Conservation (phyloP, 2,797 vertebrate species). For the Chiloscyllium punctatum region DNA sequence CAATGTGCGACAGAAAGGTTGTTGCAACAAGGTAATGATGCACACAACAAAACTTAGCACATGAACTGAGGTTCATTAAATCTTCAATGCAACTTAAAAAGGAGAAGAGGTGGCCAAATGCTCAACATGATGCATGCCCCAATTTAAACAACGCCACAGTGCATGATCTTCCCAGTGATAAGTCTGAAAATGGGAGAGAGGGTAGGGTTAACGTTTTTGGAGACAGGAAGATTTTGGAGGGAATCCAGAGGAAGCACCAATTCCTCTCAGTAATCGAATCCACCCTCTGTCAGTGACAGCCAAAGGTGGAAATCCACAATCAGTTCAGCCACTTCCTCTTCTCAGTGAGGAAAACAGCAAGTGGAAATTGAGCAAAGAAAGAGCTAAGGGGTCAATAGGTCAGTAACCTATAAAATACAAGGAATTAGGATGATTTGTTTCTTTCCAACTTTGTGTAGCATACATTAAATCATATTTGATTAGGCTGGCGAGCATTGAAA, state of each 20-base stretch:
- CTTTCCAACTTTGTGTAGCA: neutral
- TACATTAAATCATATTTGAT: neutral
- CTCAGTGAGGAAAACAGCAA: too few species aligned
- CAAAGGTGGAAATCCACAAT: too few species aligned
- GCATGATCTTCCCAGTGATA: neutral
- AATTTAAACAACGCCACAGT: neutral
- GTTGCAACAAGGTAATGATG: neutral
- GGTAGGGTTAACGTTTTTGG: neutral
- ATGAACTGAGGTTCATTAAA: neutral
- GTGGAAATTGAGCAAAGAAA: neutral
- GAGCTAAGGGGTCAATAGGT: neutral
- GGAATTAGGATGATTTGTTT: neutral
- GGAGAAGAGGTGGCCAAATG: neutral
- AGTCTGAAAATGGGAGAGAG: neutral
- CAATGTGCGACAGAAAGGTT: neutral
- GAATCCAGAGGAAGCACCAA: neutral
- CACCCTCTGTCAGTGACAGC: neutral
- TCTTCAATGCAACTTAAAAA: neutral
- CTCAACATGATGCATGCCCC: neutral
- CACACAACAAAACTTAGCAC: neutral
- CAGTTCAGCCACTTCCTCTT: neutral
- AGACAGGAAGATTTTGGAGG: neutral
- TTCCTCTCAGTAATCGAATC: neutral
- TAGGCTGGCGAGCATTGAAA: neutral
- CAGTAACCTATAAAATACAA: neutral